Evolutionary conservation across 2,797 vertebrate genomes (phyloP).

Genomic region (Mareca strepera): DNA sequence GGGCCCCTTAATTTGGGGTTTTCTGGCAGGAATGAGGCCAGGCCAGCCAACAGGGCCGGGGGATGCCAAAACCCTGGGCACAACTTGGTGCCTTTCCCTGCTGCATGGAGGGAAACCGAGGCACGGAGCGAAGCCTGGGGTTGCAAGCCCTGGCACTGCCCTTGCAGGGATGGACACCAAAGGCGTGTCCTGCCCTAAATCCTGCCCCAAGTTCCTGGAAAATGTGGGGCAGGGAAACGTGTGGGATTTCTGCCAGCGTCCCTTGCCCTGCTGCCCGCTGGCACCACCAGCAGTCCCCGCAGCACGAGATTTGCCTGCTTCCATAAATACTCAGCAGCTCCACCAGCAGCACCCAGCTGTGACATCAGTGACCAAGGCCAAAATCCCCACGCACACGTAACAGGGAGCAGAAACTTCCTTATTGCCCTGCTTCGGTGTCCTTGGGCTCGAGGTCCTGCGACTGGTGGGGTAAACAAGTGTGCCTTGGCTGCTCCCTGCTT

Average conservation of each 20-base stretch:
- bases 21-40: background rate
- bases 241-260: no score
- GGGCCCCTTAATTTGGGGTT: background rate
- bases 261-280: no score
- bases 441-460: rapidly evolving
- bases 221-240: no score
- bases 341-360: background rate
- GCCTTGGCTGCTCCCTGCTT: background rate
- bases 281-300: background rate
- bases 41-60: no score
- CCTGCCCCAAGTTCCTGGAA: background rate
- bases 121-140: background rate
- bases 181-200: background rate
- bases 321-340: background rate
- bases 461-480: background rate
- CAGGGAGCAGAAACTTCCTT: background rate
- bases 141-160: no score
- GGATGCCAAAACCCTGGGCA: background rate
- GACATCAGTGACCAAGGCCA: rapidly evolving
- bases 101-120: background rate
- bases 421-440: background rate
- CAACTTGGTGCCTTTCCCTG: background rate
- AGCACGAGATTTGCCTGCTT: background rate
- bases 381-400: rapidly evolving
- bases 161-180: background rate